Base-by-base conservation (phyloP, 1,140 invertebrate genomes). In the Macrobrachium rosenbergii region DNA sequence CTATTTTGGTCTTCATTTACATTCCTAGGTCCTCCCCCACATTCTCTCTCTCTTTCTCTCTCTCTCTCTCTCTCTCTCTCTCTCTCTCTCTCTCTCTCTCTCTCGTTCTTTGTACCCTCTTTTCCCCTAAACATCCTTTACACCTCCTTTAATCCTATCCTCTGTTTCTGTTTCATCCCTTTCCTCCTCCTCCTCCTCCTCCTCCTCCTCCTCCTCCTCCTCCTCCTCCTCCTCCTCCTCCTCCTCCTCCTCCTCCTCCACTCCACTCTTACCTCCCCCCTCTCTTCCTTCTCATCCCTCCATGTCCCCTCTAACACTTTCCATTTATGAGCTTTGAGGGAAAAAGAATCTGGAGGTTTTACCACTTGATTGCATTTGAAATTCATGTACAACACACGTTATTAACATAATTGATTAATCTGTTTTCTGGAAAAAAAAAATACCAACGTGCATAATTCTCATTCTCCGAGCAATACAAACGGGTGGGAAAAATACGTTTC, bases 351-450 rank as follows among this genome's bases (percentile, higher is more conserved):
- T 37, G 79, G 21, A 45, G 79, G 64, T 83, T 83, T 83, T 83
- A 60, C 82, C 82, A 83, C 72, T 76, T 83, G 82, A 83, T 83
- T 83, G 72, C 82, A 83, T 83, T 83, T 83, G 82, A 83, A 83
- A 83, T 83, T 83, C 82, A 83, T 76, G 82, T 83, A 73, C 82
- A 83, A 83, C 82, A 83, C 72, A 37, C 21, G 82, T 83, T 76
- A 73, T 83, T 83, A 83, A 81, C 79, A 81, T 81, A 81, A 81
- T 81, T 81, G 79, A 81, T 81, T 81, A 76, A 19, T 19, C 23
- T 76, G 73, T 52, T 52, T 76, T 76, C 45, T 76, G 43, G 73
- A 2, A 45, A 16, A 76, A 12, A 45, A 52, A 76, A 45, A 76
- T 45, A 21, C 28, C 28, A 37, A 37, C 28, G 28, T 37, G 7